phyloP scores from a whole-genome alignment of 2,113 vertebrate species.

The Rhinopomastus cyanomelas region DNA sequence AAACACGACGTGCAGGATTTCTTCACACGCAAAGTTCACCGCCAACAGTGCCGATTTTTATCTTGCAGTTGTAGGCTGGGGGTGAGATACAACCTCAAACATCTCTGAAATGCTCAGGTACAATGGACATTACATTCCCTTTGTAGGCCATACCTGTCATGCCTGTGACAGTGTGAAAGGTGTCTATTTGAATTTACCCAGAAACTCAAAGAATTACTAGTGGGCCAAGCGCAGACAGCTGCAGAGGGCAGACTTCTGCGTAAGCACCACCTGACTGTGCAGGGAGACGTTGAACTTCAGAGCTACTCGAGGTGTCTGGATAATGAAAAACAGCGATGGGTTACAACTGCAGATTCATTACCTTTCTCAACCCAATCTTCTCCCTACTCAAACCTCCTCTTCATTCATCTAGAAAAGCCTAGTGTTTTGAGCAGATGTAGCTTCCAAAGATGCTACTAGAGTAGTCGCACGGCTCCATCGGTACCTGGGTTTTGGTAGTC shows the following conservation, averaged over 20 bases:
- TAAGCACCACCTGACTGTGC: neutral
- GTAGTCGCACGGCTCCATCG: neutral
- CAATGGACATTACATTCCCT: neutral
- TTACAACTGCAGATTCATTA: neutral
- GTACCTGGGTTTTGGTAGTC: neutral
- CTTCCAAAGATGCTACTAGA: neutral
- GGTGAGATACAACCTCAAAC: neutral
- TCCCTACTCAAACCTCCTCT: neutral
- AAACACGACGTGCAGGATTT: rapidly evolving
- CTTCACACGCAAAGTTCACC: neutral
- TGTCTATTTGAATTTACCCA: neutral
- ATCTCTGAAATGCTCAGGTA: neutral
- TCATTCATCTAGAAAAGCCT: neutral
- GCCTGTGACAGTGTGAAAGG: neutral
- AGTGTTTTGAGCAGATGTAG: neutral
- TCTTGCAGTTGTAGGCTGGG: neutral
- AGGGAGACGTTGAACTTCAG: neutral
- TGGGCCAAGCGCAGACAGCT: neutral
- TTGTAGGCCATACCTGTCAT: neutral
- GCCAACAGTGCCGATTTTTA: neutral
- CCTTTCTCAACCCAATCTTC: neutral
- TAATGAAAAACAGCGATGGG: neutral
- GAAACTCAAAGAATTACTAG: neutral
- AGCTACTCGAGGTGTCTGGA: neutral
- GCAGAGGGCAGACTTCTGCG: neutral